phyloP scores from a whole-genome alignment of 2,113 vertebrate species.

The Dasypus novemcinctus region DNA sequence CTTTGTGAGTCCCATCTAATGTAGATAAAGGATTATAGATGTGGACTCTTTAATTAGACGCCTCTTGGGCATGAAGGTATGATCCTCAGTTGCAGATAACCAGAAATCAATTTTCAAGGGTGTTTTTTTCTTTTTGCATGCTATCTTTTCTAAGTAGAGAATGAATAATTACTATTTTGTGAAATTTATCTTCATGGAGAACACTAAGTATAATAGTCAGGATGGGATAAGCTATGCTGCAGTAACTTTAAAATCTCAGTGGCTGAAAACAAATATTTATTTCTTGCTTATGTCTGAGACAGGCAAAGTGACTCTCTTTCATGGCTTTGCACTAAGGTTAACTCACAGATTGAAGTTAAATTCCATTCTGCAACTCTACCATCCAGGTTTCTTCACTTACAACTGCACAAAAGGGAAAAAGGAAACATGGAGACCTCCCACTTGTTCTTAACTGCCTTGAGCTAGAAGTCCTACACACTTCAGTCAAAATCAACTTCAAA shows the following conservation, averaged over 20 bases:
- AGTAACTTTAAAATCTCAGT: not conserved
- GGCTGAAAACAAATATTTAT: not conserved
- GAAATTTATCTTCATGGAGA: not conserved
- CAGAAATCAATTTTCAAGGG: constrained; percentile 17
- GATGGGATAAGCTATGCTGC: not conserved
- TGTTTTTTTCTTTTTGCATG: constrained; percentile 25
- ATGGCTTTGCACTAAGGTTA: not conserved
- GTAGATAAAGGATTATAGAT: not conserved
- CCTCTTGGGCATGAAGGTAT: not conserved
- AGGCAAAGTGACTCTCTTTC: not conserved
- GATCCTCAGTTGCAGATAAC: not conserved
- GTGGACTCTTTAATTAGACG: not conserved
- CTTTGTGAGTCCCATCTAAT: not conserved
- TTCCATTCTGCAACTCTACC: not conserved
- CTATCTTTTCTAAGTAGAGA: constrained; percentile 15
- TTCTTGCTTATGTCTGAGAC: not conserved
- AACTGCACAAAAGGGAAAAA: not conserved
- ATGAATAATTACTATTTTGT: constrained; percentile 6
- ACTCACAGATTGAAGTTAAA: not conserved
- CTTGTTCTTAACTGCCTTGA: not conserved
- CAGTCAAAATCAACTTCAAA: not conserved
- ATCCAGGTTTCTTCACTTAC: not conserved
- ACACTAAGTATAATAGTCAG: not conserved
- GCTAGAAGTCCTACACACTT: not conserved
- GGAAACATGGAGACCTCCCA: not conserved